Conservation (phyloP, 2,113 vertebrate genomes). For the Zeus faber region DNA sequence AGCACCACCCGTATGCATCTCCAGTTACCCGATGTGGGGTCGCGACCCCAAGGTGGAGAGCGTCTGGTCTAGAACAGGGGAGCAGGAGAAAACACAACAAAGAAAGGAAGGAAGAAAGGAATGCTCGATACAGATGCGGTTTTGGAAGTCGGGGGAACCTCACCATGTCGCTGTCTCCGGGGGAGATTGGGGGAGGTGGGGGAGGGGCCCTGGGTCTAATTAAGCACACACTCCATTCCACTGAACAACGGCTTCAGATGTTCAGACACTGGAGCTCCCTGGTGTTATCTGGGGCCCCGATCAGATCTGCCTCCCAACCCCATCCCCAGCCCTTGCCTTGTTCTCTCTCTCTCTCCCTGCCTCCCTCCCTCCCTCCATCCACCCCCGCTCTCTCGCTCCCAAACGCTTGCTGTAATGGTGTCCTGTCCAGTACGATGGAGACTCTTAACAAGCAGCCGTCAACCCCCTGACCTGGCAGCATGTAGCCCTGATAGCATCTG, state of each 20-base stretch:
- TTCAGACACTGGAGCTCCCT: no score
- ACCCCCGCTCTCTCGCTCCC: neutral
- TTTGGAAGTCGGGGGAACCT: neutral
- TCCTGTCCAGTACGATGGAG: conserved; percentile 27
- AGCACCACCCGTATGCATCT: no score
- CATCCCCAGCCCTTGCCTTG: neutral
- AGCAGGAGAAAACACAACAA: no score
- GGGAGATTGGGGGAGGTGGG: neutral
- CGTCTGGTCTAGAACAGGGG: no score
- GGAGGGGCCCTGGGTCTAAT: neutral
- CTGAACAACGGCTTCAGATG: neutral
- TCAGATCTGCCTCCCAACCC: no score
- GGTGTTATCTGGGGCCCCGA: conserved; percentile 29
- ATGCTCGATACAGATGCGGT: no score
- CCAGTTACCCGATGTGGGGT: no score
- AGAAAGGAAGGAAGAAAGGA: no score
- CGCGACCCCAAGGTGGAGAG: no score
- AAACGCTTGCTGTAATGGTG: conserved; percentile 15
- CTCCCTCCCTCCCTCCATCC: neutral
- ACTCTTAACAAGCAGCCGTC: conserved; percentile 35
- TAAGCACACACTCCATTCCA: neutral
- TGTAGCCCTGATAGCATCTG: conserved; percentile 60
- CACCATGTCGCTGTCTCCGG: neutral
- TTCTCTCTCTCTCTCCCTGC: conserved; percentile 2
- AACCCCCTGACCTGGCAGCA: conserved; percentile 28